phyloP scores from a whole-genome alignment of 2,113 vertebrate genomes.

The Danionella cerebrum region DNA sequence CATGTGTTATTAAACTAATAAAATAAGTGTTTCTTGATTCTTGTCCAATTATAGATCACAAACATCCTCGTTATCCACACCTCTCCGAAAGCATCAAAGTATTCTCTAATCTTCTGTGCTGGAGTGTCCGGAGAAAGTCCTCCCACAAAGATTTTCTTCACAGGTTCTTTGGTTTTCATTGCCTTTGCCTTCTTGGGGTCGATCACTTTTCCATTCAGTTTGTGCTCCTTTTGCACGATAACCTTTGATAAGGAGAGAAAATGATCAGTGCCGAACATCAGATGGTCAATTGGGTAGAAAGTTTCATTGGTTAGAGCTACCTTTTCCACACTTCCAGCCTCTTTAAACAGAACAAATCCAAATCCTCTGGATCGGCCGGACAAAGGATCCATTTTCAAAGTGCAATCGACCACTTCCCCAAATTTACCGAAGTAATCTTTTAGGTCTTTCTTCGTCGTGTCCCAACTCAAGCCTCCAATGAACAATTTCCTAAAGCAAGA shows the following conservation, averaged over 20 bases:
- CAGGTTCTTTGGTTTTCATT: constrained; percentile 97
- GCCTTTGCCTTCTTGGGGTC: constrained; percentile 98
- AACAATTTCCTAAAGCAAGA: constrained; percentile 86
- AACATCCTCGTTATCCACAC: constrained; percentile 51
- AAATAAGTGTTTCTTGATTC: too few species aligned
- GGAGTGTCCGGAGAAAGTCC: constrained; percentile 96
- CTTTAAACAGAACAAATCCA: constrained; percentile 96
- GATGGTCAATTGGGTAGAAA: neutral
- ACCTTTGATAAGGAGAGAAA: constrained; percentile 63
- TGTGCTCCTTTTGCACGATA: constrained; percentile 92
- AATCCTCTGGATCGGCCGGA: constrained; percentile 94
- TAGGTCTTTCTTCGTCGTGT: constrained; percentile 98
- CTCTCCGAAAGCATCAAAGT: constrained; percentile 93
- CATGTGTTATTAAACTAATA: too few species aligned
- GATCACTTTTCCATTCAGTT: constrained; percentile 97
- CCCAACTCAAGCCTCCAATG: constrained; percentile 97
- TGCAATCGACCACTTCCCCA: constrained; percentile 97
- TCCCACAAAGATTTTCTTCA: constrained; percentile 98
- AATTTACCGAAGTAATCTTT: constrained; percentile 98
- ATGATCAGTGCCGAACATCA: neutral
- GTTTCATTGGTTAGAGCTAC: constrained; percentile 49
- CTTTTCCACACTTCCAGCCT: constrained; percentile 92
- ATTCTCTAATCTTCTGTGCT: constrained; percentile 95
- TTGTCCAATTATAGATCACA: neutral
- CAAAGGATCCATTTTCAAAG: constrained; percentile 94